Base-by-base conservation (phyloP, 2,888 invertebrate species). In the Fissipunctia ypsillon region DNA sequence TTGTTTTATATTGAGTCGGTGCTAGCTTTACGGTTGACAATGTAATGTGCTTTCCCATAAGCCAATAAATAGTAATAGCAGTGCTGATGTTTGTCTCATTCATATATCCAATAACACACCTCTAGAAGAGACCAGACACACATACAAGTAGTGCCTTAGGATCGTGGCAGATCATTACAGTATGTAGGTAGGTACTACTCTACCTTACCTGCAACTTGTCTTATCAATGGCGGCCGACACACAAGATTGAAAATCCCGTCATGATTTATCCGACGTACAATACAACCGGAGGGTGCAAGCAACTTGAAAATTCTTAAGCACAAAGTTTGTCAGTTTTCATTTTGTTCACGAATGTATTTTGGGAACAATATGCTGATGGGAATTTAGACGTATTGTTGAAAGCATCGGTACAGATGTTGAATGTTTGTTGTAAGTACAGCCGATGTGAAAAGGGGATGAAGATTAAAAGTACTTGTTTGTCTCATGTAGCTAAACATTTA, bases 261-360 rank as follows among this genome's bases (percentile, higher is more conserved):
- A 76, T 88, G 88, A 91, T 90, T 89, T 89, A 89, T 88, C 84
- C 66, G 83, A 87, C 84, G 81, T 76, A 74, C 73, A 76, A 85
- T 80, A 88, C 84, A 83, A 75, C 79, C 76, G 73, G 66, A 31
- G 59, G 78, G 74, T 70, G 45, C 63, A 76, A 64, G 72, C 78
- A 71, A 83, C 78, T 87, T 82, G 69, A 80, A 84, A 86, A 88
- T 86, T 86, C 88, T 84, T 88, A 84, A 89, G 90, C 84, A 78
- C 76, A 64, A 89, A 89, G 87, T 90, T 88, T 84, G 80, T 73
- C 68, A 81, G 76, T 69, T 80, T 81, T 66, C 73, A 78, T 81
- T 81, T 74, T 73, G 79, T 70, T 69, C 68, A 45, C 76, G 59
- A 85, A 76, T 75, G 61, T 77, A 82, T 80, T 85, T 82, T 38